Base-by-base conservation (phyloP, 2,888 invertebrate species). In the Aphodius sticticus region DNA sequence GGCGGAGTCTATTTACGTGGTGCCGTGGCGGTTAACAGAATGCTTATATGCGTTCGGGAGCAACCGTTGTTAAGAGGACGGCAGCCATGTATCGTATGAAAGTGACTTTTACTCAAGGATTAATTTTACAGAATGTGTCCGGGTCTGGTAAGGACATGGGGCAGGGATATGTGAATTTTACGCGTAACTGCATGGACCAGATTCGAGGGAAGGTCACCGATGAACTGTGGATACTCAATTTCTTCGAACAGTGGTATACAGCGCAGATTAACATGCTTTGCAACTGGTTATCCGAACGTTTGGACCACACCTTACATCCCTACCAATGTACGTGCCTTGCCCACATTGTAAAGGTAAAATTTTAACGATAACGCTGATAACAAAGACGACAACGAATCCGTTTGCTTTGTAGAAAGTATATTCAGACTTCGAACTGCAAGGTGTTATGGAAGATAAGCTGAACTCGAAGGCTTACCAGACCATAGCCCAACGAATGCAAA, bases 401-500 rank as follows among this genome's bases (percentile, higher is more conserved):
- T 26, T 15, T 38, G 71, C 76, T 82, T 90, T 90, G 70, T 90
- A 99, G 97, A 99, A 99, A 95, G 94, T 99, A 89, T 99, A 98
- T 92, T 97, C 98, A 76, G 99, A 99, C 91, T 99, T 99, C 90
- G 99, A 99, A 91, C 93, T 99, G 81, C 99, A 99, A 91, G 99
- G 99, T 83, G 98, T 99, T 72, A 97, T 97, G 90, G 99, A 99
- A 87, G 98, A 99, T 88, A 97, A 97, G 89, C 91, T 99, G 80
- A 98, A 98, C 91, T 97, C 97, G 82, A 98, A 98, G 91, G 94
- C 94, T 84, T 99, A 99, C 92, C 96, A 97, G 91, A 95, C 94
- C 81, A 96, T 99, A 85, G 95, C 96, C 80, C 95, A 96, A 85
- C 93, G 99, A 85, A 96, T 99, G 95, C 97, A 98, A 90, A 97